Base-by-base conservation (phyloP, 2,113 vertebrate species). In the Gasterosteus aculeatus region DNA sequence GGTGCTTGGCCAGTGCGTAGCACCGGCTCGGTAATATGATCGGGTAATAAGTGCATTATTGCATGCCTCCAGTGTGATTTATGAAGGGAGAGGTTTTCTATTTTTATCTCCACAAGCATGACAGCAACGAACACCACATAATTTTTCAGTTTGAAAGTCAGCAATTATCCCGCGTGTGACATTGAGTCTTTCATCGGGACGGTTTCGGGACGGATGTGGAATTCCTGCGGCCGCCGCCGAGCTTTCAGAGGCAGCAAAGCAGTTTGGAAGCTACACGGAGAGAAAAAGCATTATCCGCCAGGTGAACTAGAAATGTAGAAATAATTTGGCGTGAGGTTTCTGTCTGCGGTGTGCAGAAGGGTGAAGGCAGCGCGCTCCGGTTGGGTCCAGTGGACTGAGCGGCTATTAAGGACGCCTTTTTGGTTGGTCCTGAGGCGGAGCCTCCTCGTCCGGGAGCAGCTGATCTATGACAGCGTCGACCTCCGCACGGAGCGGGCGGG, bases 1-100 rank as follows among this genome's bases (percentile, higher is more conserved):
- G 74, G 67, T 54, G 29, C 72, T n/a, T 26, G 62, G 67, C 57
- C 63, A 35, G 80, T 54, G 47, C 47, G 31, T 80, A 65, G 73
- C 70, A 56, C 71, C 59, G 77, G 39, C 61, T 81, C 78, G 72
- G 86, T 78, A 86, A 88, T 77, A 68, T 38, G 82, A 87, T 71
- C 72, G 12, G 67, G 68, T 86, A 84, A 81, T 76, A 65, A 78
- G 68, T 78, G 71, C 49, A 41, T 81, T 83, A 81, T 82, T 77
- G 72, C 82, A 75, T 33, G 78, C 42, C 69, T 82, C 10, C 58
- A 33, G 66, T 67, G 60, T 86, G 86, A 89, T 88, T 86, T 84
- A 89, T 82, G 83, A 64, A 61, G 41, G 1, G 68, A 69, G 19
- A 75, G 64, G 46, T 69, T 85, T 90, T 83, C 87, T 78, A 75